These are phyloP conservation scores for Achlya flavicornis DNA, from an alignment of 2,888 invertebrate genomes.

Conservation along the genomic window DNA sequence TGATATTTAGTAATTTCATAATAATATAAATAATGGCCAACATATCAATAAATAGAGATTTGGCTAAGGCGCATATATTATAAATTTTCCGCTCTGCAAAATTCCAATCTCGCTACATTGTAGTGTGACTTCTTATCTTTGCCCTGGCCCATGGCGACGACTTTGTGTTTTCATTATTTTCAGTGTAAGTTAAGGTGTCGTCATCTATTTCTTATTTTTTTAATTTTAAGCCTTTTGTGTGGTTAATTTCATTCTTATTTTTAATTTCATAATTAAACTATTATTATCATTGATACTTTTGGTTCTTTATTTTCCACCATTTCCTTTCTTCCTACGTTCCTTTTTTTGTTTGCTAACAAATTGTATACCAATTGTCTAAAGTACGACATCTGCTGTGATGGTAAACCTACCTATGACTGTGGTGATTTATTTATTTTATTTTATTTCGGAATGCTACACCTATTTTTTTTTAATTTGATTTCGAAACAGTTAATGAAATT, in stretches of 20 bases:
- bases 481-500: constrained; percentile 54
- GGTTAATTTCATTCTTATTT: constrained; percentile 83
- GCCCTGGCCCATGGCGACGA: constrained; percentile 29
- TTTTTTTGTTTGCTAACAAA: constrained; percentile 48
- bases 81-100: constrained; percentile 31
- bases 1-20: constrained; percentile 56
- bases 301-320: constrained; percentile 72
- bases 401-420: constrained; percentile 16
- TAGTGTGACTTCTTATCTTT: constrained; percentile 38
- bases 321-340: constrained; percentile 55
- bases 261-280: constrained; percentile 83
- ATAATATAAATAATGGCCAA: constrained; percentile 65
- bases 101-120: constrained; percentile 39
- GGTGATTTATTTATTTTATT: constrained; percentile 12
- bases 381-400: constrained; percentile 38
- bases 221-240: constrained; percentile 81
- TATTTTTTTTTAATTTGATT: constrained; percentile 43
- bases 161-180: constrained; percentile 38
- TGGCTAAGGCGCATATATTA: constrained; percentile 66
- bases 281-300: constrained; percentile 79
- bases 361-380: constrained; percentile 68
- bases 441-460: constrained; percentile 24
- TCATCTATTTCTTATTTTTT: constrained; percentile 68
- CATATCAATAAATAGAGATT: constrained; percentile 74
- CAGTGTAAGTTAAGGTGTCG: constrained; percentile 61